Base-by-base conservation (phyloP, 2,888 invertebrate species). In the Sarcophaga rosellei region DNA sequence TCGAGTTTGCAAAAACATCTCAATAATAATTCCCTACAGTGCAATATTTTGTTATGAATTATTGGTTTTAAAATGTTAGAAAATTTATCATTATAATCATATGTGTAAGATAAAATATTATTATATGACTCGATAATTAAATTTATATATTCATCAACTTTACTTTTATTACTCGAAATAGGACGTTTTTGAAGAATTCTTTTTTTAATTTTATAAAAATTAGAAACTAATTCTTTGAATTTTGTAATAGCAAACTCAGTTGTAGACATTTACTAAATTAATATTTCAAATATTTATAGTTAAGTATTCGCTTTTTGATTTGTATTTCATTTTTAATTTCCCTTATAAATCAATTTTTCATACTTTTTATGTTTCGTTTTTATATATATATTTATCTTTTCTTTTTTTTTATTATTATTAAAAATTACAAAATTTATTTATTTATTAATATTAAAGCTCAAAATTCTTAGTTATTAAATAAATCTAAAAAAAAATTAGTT, bases 131-230 rank as follows among this genome's bases (percentile, higher is more conserved):
- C 25, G 12, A 47, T 61, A 25, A 76, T 35, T 20, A 76, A 66
- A 23, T 78, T 47, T 25, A 17, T 72, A 65, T 79, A 79, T 20
- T 79, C 69, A 11, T 79, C 53, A 10, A 70, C 81, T 73, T 69
- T 75, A 23, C 44, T 8, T 35, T 20, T 21, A 17, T 62, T 70
- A 2, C 3, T 35, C 1, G 70, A 69, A 35, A 77, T 70, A 59
- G 76, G 63, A 44, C 53, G 45, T 17, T 17, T 73, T 45, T 81
- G 59, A 12, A 59, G 17, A 44, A 77, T 44, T 12, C 57, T 4
- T 77, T 59, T 66, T 2, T 77, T 77, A 6, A 35, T 35, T 35
- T 35, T 35, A 35, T 35, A 35, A 35, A 35, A 35, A 35, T 35
- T 35, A 35, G 35, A 35, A 35, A 35, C 35, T 35, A 35, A 35